These are phyloP conservation scores for Saccostrea glomerata DNA, from an alignment of 1,140 invertebrate species.

Conservation along the genomic window DNA sequence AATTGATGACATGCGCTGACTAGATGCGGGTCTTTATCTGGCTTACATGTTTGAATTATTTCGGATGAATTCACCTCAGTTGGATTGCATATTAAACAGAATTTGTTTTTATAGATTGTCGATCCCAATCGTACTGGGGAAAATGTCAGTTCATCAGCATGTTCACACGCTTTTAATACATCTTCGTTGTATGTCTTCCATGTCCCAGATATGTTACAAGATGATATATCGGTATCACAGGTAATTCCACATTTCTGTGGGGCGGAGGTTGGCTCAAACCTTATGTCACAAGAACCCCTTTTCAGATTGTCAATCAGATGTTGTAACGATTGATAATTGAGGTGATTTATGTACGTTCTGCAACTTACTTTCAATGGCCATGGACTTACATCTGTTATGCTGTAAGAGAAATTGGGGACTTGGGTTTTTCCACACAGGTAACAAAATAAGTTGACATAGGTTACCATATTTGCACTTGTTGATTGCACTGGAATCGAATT, in stretches of 20 bases:
- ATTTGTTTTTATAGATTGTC: not conserved
- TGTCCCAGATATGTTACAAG: not conserved
- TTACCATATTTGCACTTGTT: not conserved
- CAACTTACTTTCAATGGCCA: not conserved
- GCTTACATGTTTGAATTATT: not conserved
- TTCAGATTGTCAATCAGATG: not conserved
- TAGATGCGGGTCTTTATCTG: not conserved
- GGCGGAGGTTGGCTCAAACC: not conserved
- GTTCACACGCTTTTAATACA: not conserved
- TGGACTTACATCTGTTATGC: not conserved
- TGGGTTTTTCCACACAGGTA: not conserved
- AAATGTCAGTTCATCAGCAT: not conserved
- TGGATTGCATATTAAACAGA: not conserved
- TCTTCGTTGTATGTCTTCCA: not conserved
- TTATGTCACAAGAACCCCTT: not conserved
- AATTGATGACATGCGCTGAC: not conserved
- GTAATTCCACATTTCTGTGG: not conserved
- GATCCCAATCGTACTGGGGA: not conserved
- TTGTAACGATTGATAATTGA: not conserved
- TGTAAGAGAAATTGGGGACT: not conserved
- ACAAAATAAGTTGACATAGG: not conserved
- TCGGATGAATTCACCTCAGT: not conserved
- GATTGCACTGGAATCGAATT: not conserved
- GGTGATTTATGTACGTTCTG: not conserved
- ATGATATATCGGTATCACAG: not conserved